Evolutionary conservation across 2,113 vertebrate genomes (phyloP).

Genomic region (Istiophorus platypterus): DNA sequence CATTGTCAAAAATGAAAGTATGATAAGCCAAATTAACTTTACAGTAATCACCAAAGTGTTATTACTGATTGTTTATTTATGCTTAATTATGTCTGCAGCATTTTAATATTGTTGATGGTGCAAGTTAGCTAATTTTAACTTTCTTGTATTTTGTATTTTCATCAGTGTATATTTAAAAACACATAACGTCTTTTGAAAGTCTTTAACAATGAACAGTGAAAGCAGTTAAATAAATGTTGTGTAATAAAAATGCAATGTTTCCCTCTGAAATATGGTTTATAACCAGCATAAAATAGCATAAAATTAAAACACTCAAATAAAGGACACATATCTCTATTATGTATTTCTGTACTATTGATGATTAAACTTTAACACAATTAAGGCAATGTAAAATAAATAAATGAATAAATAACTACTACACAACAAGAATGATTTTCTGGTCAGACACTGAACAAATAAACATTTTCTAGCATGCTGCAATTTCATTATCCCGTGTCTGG

Average conservation of each 20-base stretch:
- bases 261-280: no score
- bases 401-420: not conserved
- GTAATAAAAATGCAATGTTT: no score
- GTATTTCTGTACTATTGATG: not conserved
- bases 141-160: not conserved
- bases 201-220: no score
- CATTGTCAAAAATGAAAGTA: not conserved
- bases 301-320: not conserved
- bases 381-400: not conserved
- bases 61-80: not conserved
- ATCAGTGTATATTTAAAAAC: not conserved
- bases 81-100: not conserved
- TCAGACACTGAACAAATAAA: not conserved
- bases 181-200: not conserved
- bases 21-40: no score
- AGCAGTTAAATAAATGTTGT: no score
- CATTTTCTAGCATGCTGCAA: not conserved
- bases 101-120: not conserved
- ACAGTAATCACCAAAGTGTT: not conserved
- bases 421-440: conserved; percentile 24
- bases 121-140: not conserved
- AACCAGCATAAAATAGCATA: no score
- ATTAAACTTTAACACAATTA: conserved; percentile 7
- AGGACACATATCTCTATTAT: not conserved
- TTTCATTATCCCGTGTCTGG: not conserved